Base-by-base conservation (phyloP, 2,888 invertebrate species). In the Megaustenia siamemsis region DNA sequence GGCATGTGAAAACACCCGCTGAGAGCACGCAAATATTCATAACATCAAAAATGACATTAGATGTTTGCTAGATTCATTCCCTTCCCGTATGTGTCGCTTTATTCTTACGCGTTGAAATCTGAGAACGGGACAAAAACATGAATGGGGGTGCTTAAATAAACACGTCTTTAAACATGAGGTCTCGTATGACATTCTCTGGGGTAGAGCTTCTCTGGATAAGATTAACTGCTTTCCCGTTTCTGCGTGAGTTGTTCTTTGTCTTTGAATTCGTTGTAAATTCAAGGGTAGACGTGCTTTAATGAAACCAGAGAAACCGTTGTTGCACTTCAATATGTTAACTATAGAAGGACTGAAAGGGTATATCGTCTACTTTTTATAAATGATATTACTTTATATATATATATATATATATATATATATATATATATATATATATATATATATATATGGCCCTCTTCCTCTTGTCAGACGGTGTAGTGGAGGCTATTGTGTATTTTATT, bases 121-220 rank as follows among this genome's bases (percentile, higher is more conserved):
- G 12, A 15, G 43, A 15, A 45, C 43, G 15, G 12, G 24, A 45
- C 45, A 35, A 68, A 73, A 73, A 73, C 43, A 45, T 45, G 71
- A 45, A 45, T 73, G 45, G 18, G n/a, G n/a, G 28, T 73, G 71
- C 28, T 15, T 28, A 73, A 73, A 73, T 73, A 73, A 73, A 73
- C 71, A 28, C 45, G 45, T 6, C 71, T 45, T 73, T 45, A 73
- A 71, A 24, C 45, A 28, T 38, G 45, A 12, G 43, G 71, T 73
- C 28, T 73, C 71, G 45, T 0, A 28, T 73, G n/a, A 45, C 71
- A 28, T 5, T 24, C 21, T 8, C 4, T 32, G 12, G 12, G 35
- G 12, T 68, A 68, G 35, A 35, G 68, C 68, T 18, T 4, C 35
- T 18, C 1, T 4, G 68, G 35, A 21, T 28, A 38, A 28, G 28